Evolutionary conservation across 2,113 vertebrate species (phyloP).

Genomic region (Pterocles orientalis): DNA sequence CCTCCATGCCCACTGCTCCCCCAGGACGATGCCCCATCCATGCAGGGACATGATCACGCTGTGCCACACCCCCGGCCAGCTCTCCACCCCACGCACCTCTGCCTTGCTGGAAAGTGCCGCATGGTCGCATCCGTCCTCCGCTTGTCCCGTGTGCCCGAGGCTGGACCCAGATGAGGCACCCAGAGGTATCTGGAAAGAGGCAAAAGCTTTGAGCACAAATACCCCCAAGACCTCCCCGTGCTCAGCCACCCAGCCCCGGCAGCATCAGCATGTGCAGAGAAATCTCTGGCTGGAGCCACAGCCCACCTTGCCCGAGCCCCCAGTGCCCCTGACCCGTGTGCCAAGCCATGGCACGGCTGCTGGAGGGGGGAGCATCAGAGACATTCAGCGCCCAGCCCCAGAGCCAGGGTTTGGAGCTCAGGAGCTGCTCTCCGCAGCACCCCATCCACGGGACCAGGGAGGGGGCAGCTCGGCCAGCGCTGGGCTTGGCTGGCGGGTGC

Average conservation of each 20-base stretch:
- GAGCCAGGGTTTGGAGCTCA: not conserved
- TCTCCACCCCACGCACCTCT: not conserved
- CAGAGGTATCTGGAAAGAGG: not conserved
- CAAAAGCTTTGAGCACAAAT: not conserved
- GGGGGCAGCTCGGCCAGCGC: not conserved
- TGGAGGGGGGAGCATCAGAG: not conserved
- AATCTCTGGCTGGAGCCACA: fast-evolving
- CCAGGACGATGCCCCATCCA: fast-evolving
- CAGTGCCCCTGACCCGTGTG: fast-evolving
- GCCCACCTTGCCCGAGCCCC: fast-evolving
- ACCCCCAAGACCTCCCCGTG: fast-evolving
- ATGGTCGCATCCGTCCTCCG: not conserved
- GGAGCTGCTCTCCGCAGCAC: not conserved
- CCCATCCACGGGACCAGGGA: not conserved
- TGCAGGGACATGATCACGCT: not conserved
- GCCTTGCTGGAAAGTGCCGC: not conserved
- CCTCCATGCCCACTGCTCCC: not conserved
- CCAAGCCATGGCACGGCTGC: fast-evolving
- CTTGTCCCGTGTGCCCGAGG: not conserved
- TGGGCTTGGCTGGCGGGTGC: not conserved
- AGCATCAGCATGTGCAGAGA: fast-evolving
- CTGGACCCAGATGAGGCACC: not conserved
- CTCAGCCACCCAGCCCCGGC: not conserved
- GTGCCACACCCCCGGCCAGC: not conserved
- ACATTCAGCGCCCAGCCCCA: not conserved